Percentiles rank a stretch among this genome's conserved stretches.
These are phyloP conservation scores for Castor canadensis DNA, from an alignment of 2,113 vertebrate genomes.

Conservation along the genomic window DNA sequence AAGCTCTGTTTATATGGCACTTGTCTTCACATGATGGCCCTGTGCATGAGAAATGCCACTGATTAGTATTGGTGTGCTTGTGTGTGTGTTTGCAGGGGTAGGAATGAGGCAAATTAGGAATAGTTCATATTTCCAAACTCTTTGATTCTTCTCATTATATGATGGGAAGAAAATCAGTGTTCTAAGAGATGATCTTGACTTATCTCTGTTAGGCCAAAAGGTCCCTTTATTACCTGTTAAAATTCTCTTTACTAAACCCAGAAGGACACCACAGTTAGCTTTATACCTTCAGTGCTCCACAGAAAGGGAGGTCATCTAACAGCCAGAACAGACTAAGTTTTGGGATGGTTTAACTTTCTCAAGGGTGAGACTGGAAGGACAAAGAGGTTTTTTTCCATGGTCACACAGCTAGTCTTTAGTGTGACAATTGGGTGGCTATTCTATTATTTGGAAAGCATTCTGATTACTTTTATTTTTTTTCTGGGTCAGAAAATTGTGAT, in stretches of 20 bases:
- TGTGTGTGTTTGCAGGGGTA: not conserved
- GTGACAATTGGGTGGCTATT: not conserved
- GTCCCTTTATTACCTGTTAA: not conserved
- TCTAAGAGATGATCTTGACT: not conserved
- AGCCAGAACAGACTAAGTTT: not conserved
- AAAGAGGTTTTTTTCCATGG: not conserved
- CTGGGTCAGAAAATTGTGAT: not conserved
- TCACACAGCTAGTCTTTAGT: not conserved
- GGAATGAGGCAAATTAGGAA: not conserved
- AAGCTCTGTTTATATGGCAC: not conserved
- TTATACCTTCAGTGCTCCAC: not conserved
- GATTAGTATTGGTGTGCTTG: not conserved
- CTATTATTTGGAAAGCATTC: not conserved
- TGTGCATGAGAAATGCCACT: not conserved
- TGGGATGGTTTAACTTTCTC: not conserved
- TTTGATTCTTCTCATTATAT: not conserved
- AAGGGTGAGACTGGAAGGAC: not conserved
- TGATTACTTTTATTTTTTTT: not conserved
- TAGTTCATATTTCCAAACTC: not conserved
- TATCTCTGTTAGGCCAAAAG: not conserved
- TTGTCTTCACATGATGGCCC: not conserved
- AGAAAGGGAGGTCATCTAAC: not conserved
- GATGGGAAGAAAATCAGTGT: not conserved
- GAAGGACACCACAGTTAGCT: not conserved
- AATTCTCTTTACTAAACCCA: not conserved